phyloP scores from a whole-genome alignment of 2,113 vertebrate species.

The Archocentrus centrarchus region DNA sequence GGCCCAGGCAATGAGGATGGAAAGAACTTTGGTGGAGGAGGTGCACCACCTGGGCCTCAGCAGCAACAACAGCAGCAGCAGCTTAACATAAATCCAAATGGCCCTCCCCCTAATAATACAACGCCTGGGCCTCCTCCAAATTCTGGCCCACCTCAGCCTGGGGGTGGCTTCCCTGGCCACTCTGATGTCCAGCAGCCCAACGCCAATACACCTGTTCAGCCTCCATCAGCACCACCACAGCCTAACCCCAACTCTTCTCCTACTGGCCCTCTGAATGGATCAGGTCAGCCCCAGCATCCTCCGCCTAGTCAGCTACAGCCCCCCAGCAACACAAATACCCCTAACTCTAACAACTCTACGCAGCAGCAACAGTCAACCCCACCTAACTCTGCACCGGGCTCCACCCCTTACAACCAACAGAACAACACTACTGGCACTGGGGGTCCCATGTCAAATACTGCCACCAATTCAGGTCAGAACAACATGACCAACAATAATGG shows the following conservation, averaged over 20 bases:
- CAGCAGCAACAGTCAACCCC: conserved; percentile 79
- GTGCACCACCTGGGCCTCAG: conserved; percentile 75
- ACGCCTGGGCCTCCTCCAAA: conserved; percentile 83
- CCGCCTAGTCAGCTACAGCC: conserved; percentile 78
- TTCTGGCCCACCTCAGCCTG: conserved; percentile 82
- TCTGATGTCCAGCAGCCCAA: conserved; percentile 80
- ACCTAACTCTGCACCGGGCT: conserved; percentile 82
- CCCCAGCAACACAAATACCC: conserved; percentile 77
- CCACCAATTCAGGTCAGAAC: conserved; percentile 78
- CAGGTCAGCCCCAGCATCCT: conserved; percentile 79
- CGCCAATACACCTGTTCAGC: conserved; percentile 83
- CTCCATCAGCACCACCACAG: conserved; percentile 76
- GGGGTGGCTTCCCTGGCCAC: conserved; percentile 82
- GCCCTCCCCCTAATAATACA: conserved; percentile 84
- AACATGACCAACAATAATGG: conserved; percentile 81
- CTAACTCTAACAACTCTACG: conserved; percentile 78
- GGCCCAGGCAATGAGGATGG: conserved; percentile 82
- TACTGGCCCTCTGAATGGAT: conserved; percentile 81
- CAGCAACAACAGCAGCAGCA: conserved; percentile 75
- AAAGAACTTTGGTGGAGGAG: conserved; percentile 81
- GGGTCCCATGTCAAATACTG: conserved; percentile 74
- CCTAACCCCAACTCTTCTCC: conserved; percentile 84
- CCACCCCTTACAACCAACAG: conserved; percentile 86
- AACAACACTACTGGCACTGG: conserved; percentile 77
- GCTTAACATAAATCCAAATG: conserved; percentile 81